A percentile compares a stretch with the other conserved stretches of the same genome.
Conservation (phyloP, 1,140 invertebrate species). For the Aphis gossypii region DNA sequence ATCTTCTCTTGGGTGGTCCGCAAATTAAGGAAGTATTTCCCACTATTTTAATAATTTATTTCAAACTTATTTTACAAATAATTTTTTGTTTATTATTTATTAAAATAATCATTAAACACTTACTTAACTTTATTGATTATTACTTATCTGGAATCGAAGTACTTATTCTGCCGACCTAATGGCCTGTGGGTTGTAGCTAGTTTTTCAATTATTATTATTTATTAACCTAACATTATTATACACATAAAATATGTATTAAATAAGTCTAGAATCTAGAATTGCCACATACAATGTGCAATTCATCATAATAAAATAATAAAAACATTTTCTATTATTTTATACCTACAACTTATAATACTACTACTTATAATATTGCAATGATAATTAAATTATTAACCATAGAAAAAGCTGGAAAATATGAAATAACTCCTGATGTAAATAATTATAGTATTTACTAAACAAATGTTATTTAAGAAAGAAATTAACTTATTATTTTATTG, state of each 20-base stretch:
- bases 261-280: not conserved
- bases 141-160: not conserved
- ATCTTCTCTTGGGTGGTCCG: not conserved
- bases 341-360: not conserved
- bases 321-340: not conserved
- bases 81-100: not conserved
- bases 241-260: not conserved
- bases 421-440: not conserved
- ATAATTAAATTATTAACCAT: not conserved
- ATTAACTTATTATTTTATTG: not conserved
- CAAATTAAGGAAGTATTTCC: not conserved
- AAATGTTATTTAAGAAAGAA: not conserved
- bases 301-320: not conserved
- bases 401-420: not conserved
- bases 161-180: not conserved
- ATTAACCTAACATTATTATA: not conserved
- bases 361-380: not conserved
- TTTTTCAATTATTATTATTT: constrained; percentile 14
- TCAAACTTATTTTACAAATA: not conserved
- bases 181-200: not conserved
- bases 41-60: not conserved
- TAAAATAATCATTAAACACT: not conserved
- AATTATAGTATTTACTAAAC: not conserved
- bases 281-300: not conserved
- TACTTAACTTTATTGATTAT: not conserved